A percentile compares a stretch with the other conserved stretches of the same genome.
These are phyloP conservation scores for Luperina testacea DNA, from an alignment of 2,888 invertebrate species.

Conservation along the genomic window DNA sequence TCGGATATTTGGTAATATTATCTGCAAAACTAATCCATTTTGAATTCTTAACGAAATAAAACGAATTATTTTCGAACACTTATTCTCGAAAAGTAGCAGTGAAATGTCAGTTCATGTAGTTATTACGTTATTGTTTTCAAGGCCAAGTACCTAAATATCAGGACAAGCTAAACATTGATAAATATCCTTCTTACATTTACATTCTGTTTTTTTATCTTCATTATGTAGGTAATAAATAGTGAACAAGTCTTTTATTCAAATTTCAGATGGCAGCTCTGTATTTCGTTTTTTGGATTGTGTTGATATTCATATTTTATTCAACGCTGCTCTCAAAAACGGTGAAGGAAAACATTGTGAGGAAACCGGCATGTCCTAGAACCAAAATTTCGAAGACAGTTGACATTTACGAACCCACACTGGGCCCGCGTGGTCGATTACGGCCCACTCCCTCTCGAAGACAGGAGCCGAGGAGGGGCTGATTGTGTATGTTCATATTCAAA, in stretches of 20 bases:
- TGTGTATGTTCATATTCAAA: not conserved
- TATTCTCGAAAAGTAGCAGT: not conserved
- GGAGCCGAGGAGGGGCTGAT: not conserved
- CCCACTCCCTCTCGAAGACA: not conserved
- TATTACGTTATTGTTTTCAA: not conserved
- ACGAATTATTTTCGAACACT: not conserved
- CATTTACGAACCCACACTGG: not conserved
- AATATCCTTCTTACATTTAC: not conserved
- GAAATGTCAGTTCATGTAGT: not conserved
- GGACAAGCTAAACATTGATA: not conserved
- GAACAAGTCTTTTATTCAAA: too few relatives aligned
- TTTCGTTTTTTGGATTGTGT: not conserved
- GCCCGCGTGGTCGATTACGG: not conserved
- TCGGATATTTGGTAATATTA: not conserved
- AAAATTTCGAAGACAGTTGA: not conserved
- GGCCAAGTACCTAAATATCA: not conserved
- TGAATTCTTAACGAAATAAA: not conserved
- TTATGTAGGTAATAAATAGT: not conserved
- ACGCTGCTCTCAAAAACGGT: not conserved
- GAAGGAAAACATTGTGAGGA: not conserved
- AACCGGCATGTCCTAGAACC: not conserved
- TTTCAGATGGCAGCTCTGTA: not conserved
- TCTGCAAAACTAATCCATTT: not conserved
- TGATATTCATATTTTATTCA: not conserved
- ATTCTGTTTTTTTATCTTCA: not conserved